Base-by-base conservation (phyloP, 1,140 invertebrate species). In the Melipona quadrifasciata region DNA sequence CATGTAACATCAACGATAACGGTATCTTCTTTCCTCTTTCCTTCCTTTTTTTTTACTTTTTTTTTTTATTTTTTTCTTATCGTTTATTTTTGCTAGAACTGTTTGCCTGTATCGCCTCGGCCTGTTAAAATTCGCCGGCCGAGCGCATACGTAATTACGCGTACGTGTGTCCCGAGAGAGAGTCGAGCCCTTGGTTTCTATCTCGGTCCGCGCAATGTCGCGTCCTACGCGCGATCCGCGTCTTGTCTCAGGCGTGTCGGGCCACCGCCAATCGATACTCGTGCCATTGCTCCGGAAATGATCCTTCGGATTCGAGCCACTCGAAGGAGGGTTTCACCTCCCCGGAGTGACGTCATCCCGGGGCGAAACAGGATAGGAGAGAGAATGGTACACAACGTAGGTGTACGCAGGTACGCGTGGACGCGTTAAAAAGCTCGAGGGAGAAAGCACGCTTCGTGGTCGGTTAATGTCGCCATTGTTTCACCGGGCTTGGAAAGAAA, bases 281-380 rank as follows among this genome's bases (percentile, higher is more conserved):
- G 78, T 85, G 86, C 74, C 87, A 80, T 88, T 86, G 86, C 86
- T 71, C 79, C 80, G 71, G 67, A 70, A 88, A 74, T 64, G 75
- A 88, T 87, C 75, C 75, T 77, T 58, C 58, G 61, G 84, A 71
- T 65, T 80, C 76, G 64, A 78, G 78, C 2, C 34, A 39, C 34
- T 39, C 4, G 34, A 3, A 39, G 34, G 2, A 39, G 34, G 34
- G 34, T 39, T 39, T 39, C 34, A 5, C 34, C 34, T 31, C 31
- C 21, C 57, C n/a, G 64, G 34, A 17, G 51, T 85, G 78, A 89
- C 82, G 87, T 87, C 86, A 88, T 31, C 64, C 21, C 34, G 51
- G 58, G 53, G 31, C 17, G 14, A 65, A 80, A 75, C 72, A 68
- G 65, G 5, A 31, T 61, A 31, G 27, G 8, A 39, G 34, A 39